Evolutionary conservation across 2,113 vertebrate genomes (phyloP), one percentile per base, ranked within the genome.

Genomic region (Protomyctophum bolini): DNA sequence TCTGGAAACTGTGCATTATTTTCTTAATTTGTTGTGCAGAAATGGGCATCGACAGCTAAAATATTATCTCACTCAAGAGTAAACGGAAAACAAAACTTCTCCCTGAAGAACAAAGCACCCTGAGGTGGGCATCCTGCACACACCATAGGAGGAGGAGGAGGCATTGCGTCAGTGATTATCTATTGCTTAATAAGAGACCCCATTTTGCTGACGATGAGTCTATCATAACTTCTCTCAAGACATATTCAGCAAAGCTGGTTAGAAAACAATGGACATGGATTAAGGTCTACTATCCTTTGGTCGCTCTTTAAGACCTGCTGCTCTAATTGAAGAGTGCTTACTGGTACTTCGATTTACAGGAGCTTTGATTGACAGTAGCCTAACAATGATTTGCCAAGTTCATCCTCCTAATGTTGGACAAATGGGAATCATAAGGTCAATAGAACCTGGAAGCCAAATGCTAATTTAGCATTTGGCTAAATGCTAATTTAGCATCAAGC

Each of bases 301-400:
- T 79, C 81, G 75, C 62, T 72, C 63, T 72, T 84, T 81, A 90
- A 73, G 79, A 85, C 80, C 85, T 86, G 85, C 75, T 86, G 79
- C 79, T 87, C 78, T 79, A 84, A 58, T 70, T 72, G 57, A 54
- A 75, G 62, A 41, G 45, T 64, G 50, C 57, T 10, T 48, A 59
- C 54, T 14, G 28, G 28, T 48, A 54, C 55, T 41, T 41, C 4
- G 33, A 41, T 41, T 41, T 41, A 41, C 33, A 41, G 33, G 33
- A 41, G 33, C 33, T 41, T 41, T 41, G 33, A 41, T 41, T 41
- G 3, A 41, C n/a, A 41, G 55, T 0, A 21, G 21, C 21, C 21
- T 21, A 8, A 10, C 3, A 50, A 10, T 50, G 2, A 10, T 50
- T 50, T 50, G 49, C 49, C 8, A 50, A 50, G 49, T 50, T 50